Evolutionary conservation across 2,797 vertebrate species (phyloP).

Genomic region (Lutjanus argentimaculatus): DNA sequence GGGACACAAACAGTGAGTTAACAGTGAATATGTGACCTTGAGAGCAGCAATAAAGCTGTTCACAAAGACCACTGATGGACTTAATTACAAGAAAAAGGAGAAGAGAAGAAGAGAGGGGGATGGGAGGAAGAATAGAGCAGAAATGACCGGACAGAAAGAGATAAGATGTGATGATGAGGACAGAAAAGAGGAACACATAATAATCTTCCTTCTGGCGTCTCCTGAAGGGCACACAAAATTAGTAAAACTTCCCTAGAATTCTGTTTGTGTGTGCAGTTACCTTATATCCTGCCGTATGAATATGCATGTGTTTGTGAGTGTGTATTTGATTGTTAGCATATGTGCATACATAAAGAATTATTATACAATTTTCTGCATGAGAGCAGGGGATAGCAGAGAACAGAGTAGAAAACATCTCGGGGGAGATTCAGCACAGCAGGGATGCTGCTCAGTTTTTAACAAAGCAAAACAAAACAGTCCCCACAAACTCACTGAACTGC

Average conservation of each 20-base stretch:
- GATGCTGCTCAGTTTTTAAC: slow-evolving; percentile 31
- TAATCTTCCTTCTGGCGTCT: slow-evolving; percentile 24
- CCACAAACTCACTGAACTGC: neutral
- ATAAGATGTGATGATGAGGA: slow-evolving; percentile 37
- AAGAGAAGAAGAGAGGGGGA: neutral
- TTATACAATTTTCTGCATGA: slow-evolving; percentile 39
- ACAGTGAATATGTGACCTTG: slow-evolving; percentile 47
- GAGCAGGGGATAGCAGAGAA: slow-evolving; percentile 19
- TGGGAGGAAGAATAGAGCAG: neutral
- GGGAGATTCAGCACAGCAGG: slow-evolving; percentile 20
- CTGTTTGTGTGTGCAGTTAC: slow-evolving; percentile 44
- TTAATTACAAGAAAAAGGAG: slow-evolving; percentile 4
- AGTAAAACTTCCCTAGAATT: slow-evolving; percentile 31
- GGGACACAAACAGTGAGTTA: slow-evolving; percentile 28
- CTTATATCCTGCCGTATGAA: slow-evolving; percentile 32
- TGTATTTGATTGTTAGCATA: slow-evolving; percentile 39
- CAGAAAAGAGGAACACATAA: neutral
- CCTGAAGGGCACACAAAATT: slow-evolving; percentile 13
- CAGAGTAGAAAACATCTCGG: slow-evolving; percentile 43
- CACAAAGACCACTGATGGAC: slow-evolving; percentile 35
- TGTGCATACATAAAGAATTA: slow-evolving; percentile 37
- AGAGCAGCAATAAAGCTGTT: slow-evolving; percentile 34
- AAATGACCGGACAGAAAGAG: slow-evolving; percentile 23
- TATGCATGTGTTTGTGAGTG: slow-evolving; percentile 33
- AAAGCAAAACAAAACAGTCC: slow-evolving; percentile 33